Conservation (phyloP, 2,797 vertebrate genomes). For the Acestrorhynchus altus region DNA sequence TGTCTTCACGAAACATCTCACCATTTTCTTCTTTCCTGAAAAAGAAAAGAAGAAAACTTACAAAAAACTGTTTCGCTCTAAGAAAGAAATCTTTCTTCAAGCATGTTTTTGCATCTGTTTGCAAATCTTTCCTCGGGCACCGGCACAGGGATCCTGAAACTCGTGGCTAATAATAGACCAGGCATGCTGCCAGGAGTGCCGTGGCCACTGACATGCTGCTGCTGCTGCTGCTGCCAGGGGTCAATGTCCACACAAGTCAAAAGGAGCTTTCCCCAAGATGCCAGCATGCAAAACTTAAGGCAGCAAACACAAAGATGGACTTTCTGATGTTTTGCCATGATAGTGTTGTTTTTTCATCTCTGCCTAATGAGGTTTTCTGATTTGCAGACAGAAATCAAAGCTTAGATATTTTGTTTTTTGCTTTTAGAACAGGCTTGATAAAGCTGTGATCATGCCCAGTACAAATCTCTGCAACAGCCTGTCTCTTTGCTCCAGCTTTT, state of each 20-base stretch:
- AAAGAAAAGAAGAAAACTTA: no score
- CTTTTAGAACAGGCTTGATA: neutral
- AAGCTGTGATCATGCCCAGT: neutral
- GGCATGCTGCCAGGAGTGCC: neutral
- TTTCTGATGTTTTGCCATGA: neutral
- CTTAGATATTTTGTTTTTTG: neutral
- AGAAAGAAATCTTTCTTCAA: neutral
- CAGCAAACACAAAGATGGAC: neutral
- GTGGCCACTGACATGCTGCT: slow-evolving; percentile 3
- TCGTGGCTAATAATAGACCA: slow-evolving; percentile 38
- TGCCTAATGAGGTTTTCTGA: neutral
- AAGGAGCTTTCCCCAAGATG: neutral
- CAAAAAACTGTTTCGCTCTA: no score
- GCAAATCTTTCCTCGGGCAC: neutral
- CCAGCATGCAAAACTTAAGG: neutral
- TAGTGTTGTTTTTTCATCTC: neutral
- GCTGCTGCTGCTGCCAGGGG: neutral
- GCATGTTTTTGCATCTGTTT: slow-evolving; percentile 19
- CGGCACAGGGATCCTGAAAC: slow-evolving; percentile 6
- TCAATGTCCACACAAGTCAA: slow-evolving; percentile 22
- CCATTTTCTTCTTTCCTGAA: neutral
- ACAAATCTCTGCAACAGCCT: neutral
- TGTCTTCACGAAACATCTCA: no score
- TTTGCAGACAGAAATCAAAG: neutral
- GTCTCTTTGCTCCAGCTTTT: neutral